Evolutionary conservation across 2,113 vertebrate species (phyloP).

Genomic region (Zootoca vivipara): DNA sequence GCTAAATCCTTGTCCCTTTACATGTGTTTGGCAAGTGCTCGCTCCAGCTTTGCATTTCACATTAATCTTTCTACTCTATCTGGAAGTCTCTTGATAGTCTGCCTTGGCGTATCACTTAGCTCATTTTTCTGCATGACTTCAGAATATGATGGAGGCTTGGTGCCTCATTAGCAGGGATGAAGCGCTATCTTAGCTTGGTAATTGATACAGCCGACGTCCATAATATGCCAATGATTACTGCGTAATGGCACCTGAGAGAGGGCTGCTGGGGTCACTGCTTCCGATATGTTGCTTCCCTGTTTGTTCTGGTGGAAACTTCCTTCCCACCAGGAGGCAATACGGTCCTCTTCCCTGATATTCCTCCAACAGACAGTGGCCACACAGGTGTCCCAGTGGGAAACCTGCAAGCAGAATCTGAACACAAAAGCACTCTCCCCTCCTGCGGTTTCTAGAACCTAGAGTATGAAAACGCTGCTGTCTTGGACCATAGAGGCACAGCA

Average conservation of each 20-base stretch:
- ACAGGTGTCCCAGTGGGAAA: no score
- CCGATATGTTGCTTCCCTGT: not conserved
- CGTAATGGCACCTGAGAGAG: conserved; percentile 26
- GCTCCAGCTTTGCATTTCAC: not conserved
- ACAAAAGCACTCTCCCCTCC: no score
- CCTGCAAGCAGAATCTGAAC: no score
- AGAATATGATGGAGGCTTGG: conserved; percentile 27
- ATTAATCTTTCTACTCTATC: conserved; percentile 22
- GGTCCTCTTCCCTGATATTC: not conserved
- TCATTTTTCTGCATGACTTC: conserved; percentile 37
- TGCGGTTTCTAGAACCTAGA: not conserved
- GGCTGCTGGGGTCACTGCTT: not conserved
- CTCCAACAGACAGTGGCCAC: not conserved
- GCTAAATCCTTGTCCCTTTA: not conserved
- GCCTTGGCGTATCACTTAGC: not conserved
- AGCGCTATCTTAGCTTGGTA: conserved; percentile 21
- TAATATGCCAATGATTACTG: conserved; percentile 25
- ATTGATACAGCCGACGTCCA: conserved; percentile 10
- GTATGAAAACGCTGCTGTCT: no score
- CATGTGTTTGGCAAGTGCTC: conserved; percentile 5
- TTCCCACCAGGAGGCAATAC: not conserved
- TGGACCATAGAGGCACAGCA: no score
- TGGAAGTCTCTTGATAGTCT: conserved; percentile 22
- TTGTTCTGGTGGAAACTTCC: not conserved
- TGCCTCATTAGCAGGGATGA: conserved; percentile 22